Conservation (phyloP, 2,888 invertebrate species). For the Pachydiplax longipennis region DNA sequence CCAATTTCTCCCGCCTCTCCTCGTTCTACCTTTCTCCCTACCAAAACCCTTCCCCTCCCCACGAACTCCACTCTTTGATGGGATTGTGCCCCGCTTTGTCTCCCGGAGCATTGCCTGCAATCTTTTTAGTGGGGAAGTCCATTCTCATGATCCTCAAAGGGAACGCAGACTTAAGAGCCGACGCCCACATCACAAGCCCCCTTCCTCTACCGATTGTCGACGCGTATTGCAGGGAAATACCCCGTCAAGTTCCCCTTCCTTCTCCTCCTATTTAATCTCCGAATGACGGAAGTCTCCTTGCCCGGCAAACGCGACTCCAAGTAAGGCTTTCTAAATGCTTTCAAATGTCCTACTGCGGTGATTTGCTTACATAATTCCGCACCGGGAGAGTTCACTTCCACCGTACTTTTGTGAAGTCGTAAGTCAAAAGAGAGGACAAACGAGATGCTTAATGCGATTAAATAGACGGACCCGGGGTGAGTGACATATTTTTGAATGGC, state of each 20-base stretch:
- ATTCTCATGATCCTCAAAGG: conserved; percentile 16
- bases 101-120: too few species aligned
- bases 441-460: conserved; percentile 43
- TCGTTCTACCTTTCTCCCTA: neutral
- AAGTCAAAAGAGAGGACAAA: conserved; percentile 33
- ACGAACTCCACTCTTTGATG: neutral
- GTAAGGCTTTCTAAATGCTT: neutral
- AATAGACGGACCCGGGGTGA: conserved; percentile 7
- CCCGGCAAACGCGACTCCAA: neutral
- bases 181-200: neutral
- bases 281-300: conserved; percentile 20
- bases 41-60: neutral
- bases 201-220: neutral
- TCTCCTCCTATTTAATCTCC: neutral
- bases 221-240: neutral
- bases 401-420: conserved; percentile 11
- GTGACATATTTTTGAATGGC: conserved; percentile 35
- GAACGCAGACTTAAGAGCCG: conserved; percentile 17
- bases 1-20: neutral
- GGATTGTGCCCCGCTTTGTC: neutral
- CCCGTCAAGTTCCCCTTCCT: neutral
- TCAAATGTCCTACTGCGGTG: conserved; percentile 23
- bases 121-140: neutral
- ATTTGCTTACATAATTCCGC: conserved; percentile 14
- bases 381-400: conserved; percentile 19